A percentile compares a stretch with the other conserved stretches of the same genome.
Evolutionary conservation across 2,797 vertebrate genomes (phyloP).

Genomic region (Fringilla coelebs): DNA sequence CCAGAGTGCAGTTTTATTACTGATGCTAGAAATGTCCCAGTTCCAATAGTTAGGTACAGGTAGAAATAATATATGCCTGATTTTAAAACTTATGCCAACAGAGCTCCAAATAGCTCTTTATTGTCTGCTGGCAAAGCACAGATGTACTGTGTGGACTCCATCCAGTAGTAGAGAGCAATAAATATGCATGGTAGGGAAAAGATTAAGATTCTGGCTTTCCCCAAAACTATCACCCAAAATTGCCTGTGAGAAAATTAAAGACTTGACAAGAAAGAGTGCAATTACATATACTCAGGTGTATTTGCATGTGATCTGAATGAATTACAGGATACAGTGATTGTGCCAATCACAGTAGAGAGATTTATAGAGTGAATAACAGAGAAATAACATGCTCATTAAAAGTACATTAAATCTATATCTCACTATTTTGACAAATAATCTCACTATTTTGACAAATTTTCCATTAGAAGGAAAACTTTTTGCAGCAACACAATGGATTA

Average conservation of each 20-base stretch:
- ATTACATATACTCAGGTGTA: slow-evolving; percentile 2
- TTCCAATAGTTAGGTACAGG: not conserved
- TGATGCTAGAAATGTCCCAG: not conserved
- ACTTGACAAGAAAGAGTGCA: slow-evolving; percentile 4
- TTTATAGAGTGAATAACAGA: not conserved
- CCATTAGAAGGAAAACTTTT: not conserved
- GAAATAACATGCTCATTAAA: slow-evolving; percentile 13
- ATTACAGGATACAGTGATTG: not conserved
- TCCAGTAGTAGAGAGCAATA: not conserved
- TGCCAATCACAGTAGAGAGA: not conserved
- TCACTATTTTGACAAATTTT: not conserved
- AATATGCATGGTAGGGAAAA: not conserved
- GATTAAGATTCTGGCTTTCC: not conserved
- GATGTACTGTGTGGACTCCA: not conserved
- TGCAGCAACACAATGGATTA: not conserved
- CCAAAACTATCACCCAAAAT: not conserved
- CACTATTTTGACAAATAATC: not conserved
- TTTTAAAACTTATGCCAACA: not conserved
- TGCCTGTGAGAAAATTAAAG: not conserved
- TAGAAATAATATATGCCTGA: not conserved
- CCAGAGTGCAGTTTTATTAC: not conserved
- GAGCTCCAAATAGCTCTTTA: not conserved
- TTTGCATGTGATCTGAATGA: not conserved
- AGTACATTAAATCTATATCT: not conserved
- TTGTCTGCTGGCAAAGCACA: not conserved